These are phyloP conservation scores for Brachyrhaphis roseni DNA, from an alignment of 2,797 vertebrate species.

Conservation along the genomic window DNA sequence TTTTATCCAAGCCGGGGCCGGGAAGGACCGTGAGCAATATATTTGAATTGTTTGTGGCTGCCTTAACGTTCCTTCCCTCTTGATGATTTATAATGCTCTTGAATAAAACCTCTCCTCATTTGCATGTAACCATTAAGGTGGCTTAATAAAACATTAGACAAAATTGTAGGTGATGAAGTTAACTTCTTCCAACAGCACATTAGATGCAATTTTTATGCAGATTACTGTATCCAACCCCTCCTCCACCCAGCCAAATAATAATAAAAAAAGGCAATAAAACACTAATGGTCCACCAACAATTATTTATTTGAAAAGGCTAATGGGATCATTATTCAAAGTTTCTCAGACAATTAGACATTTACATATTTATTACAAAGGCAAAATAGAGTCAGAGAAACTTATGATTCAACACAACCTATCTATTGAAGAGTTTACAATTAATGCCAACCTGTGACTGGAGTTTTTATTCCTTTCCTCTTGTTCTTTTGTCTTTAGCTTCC, in stretches of 20 bases:
- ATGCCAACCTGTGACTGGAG: slow-evolving; percentile 26
- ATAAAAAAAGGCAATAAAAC: slow-evolving; percentile 29
- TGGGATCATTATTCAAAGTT: slow-evolving; percentile 59
- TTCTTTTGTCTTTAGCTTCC: not conserved
- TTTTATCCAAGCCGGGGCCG: slow-evolving; percentile 25
- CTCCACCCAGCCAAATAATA: not conserved
- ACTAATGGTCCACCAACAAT: slow-evolving; percentile 46
- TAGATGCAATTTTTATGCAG: slow-evolving; percentile 40
- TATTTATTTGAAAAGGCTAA: slow-evolving; percentile 53
- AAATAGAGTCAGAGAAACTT: slow-evolving; percentile 27
- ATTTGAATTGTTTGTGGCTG: slow-evolving; percentile 28
- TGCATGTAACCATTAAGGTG: slow-evolving; percentile 30
- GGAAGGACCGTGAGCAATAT: slow-evolving; percentile 12
- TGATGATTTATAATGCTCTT: slow-evolving; percentile 20
- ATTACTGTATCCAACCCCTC: slow-evolving; percentile 28
- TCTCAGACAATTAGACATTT: slow-evolving; percentile 53
- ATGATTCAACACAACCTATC: slow-evolving; percentile 24
- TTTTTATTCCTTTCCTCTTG: not conserved
- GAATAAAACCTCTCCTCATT: slow-evolving; percentile 36
- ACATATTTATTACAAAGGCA: slow-evolving; percentile 56
- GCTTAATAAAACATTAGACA: slow-evolving; percentile 28
- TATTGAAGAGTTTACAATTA: slow-evolving; percentile 33
- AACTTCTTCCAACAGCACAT: slow-evolving; percentile 44
- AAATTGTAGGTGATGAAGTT: slow-evolving; percentile 43
- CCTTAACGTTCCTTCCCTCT: slow-evolving; percentile 13